Conservation (phyloP, 2,888 invertebrate species). For the Mechanitis messenoides region DNA sequence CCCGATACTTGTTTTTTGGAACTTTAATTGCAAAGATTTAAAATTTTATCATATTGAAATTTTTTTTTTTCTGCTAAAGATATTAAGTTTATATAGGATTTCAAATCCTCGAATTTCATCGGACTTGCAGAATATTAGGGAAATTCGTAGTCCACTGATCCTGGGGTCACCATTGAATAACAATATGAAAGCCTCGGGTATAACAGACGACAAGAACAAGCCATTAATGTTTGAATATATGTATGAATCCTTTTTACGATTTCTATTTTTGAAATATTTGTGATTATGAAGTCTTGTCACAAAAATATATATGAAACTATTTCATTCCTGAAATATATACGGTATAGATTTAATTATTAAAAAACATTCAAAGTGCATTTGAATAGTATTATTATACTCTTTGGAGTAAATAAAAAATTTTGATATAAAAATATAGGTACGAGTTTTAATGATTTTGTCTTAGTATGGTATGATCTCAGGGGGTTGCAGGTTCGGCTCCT, state of each 20-base stretch:
- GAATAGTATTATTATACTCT: too few species aligned
- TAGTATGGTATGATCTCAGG: too few species aligned
- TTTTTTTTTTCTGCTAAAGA: not conserved
- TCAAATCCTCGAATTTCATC: constrained; percentile 15
- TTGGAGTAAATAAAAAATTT: too few species aligned
- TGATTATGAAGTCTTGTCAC: not conserved
- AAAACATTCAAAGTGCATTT: too few species aligned
- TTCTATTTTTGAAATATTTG: constrained; percentile 5
- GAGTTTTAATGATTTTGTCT: too few species aligned
- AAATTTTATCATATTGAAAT: not conserved
- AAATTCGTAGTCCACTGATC: constrained; percentile 47
- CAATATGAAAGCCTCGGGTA: constrained; percentile 49
- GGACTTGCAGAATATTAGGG: constrained; percentile 28
- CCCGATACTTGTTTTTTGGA: constrained; percentile 16
- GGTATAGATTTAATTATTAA: too few species aligned
- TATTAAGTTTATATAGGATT: not conserved
- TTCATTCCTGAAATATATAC: too few species aligned
- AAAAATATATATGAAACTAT: too few species aligned
- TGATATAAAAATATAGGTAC: too few species aligned
- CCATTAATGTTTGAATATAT: constrained; percentile 73
- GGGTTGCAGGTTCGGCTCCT: too few species aligned
- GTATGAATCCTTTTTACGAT: constrained; percentile 38
- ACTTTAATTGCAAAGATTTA: not conserved
- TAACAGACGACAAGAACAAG: constrained; percentile 49
- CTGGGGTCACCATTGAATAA: constrained; percentile 55